Percentiles rank a stretch among this genome's conserved stretches.
phyloP scores from a whole-genome alignment of 2,797 vertebrate genomes.

The Aselliscus stoliczkanus region DNA sequence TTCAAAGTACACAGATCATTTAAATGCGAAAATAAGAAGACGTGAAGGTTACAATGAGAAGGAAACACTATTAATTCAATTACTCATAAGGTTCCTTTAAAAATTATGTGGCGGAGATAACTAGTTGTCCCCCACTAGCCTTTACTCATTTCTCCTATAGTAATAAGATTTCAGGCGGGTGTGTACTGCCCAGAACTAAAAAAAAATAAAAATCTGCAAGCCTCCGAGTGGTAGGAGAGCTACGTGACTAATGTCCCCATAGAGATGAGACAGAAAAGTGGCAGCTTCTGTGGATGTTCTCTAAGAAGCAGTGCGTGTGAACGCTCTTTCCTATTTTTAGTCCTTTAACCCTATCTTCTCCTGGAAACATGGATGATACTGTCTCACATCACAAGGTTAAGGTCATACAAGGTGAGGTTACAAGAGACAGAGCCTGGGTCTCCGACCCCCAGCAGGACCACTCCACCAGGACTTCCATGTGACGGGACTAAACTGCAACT shows the following conservation, averaged over 20 bases:
- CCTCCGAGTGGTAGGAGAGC: background rate
- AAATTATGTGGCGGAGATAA: background rate
- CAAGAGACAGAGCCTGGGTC: background rate
- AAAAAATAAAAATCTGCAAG: background rate
- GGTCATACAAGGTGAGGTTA: background rate
- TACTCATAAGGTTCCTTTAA: background rate
- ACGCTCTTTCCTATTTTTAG: background rate
- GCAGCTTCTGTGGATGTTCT: background rate
- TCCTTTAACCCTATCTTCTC: background rate
- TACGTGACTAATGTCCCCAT: background rate
- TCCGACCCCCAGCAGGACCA: background rate
- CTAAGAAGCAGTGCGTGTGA: background rate
- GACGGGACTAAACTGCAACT: background rate
- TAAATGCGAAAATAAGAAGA: background rate
- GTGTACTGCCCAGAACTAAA: background rate
- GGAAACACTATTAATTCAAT: background rate
- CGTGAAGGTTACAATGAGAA: background rate
- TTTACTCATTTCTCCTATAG: background rate
- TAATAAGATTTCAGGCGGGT: background rate
- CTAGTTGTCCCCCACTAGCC: background rate
- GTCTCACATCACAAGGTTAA: background rate
- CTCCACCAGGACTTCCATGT: too few relatives aligned
- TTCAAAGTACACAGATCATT: background rate
- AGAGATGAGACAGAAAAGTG: background rate
- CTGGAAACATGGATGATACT: background rate